Evolutionary conservation across 2,113 vertebrate species (phyloP), one percentile per base, ranked within the genome.

Genomic region (Astur gentilis): DNA sequence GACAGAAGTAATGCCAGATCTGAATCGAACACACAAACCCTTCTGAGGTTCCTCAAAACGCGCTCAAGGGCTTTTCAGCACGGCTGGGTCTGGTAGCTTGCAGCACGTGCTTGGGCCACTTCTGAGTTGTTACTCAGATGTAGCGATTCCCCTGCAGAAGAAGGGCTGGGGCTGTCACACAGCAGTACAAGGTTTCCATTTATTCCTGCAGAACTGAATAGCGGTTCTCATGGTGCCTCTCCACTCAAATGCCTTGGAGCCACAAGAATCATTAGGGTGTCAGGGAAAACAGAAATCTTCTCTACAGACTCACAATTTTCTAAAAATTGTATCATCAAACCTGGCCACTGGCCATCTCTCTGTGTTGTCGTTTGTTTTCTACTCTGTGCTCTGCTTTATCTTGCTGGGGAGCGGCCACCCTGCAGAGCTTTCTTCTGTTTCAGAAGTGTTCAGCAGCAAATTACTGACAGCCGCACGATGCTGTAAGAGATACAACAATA

Each of bases 1-100:
- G 89, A 91, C 87, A 94, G 87, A 94, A 92, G 80, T 15, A 44
- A 69, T 62, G 93, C 78, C 95, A 96, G 58, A 70, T 44, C 65
- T 8, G 12, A 94, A 79, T 57, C 73, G 87, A 87, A 85, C 18
- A 44, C 54, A 61, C 62, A 69, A 91, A 73, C 87, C 42, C 58
- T 87, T 82, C 80, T 3, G n/a, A 92, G 80, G 60, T 83, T 60
- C 82, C 57, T 95, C 83, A 86, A 85, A 93, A 80, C 0, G 6
- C 1, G 2, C 84, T 70, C 22, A 25, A 88, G 60, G 32, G 50
- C 60, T 83, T 70, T 61, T 55, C 75, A 80, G 32, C 27, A 62
- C 42, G 60, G 58, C 62, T 49, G 58, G 45, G 47, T 61, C 83
- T 17, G 3, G 14, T 7, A 5, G 49, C 73, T 38, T 17, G 1